A percentile compares a stretch with the other conserved stretches of the same genome.
phyloP scores from a whole-genome alignment of 2,888 invertebrate species.

The Dicyrtomina minuta region DNA sequence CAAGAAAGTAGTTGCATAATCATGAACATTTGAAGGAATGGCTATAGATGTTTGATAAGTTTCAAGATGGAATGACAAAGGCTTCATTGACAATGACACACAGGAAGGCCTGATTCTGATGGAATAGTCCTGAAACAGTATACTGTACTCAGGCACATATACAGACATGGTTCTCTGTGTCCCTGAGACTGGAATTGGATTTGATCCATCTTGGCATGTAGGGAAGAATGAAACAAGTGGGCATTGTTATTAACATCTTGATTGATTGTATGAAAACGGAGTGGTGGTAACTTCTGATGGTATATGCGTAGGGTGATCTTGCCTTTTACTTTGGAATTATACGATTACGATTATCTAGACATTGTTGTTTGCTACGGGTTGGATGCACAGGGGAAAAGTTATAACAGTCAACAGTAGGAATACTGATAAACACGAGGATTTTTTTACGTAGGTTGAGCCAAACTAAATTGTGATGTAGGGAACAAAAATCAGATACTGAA shows the following conservation, averaged over 20 bases:
- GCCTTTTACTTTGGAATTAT: constrained; percentile 11
- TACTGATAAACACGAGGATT: not conserved
- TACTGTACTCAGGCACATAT: not conserved
- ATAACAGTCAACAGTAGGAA: not conserved
- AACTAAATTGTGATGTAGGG: no score
- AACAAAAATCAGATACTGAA: no score
- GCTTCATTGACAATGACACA: constrained; percentile 9
- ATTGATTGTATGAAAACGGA: constrained; percentile 21
- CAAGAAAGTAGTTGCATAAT: not conserved
- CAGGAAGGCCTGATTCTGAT: not conserved
- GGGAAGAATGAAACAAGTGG: constrained; percentile 26
- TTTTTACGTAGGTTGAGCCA: constrained; percentile 7
- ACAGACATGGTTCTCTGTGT: not conserved
- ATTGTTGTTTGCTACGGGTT: not conserved
- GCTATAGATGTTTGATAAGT: constrained; percentile 1
- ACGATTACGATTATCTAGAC: not conserved
- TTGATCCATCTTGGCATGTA: constrained; percentile 17
- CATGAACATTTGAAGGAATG: not conserved
- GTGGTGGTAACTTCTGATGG: constrained; percentile 23
- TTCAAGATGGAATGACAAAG: constrained; percentile 10
- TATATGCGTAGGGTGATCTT: constrained; percentile 28
- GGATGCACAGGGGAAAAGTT: not conserved
- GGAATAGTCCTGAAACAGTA: constrained; percentile 2
- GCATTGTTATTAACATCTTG: constrained; percentile 32
- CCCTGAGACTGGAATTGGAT: constrained; percentile 23